Evolutionary conservation across 2,797 vertebrate genomes (phyloP).

Genomic region (Notoglanidium macrostoma): DNA sequence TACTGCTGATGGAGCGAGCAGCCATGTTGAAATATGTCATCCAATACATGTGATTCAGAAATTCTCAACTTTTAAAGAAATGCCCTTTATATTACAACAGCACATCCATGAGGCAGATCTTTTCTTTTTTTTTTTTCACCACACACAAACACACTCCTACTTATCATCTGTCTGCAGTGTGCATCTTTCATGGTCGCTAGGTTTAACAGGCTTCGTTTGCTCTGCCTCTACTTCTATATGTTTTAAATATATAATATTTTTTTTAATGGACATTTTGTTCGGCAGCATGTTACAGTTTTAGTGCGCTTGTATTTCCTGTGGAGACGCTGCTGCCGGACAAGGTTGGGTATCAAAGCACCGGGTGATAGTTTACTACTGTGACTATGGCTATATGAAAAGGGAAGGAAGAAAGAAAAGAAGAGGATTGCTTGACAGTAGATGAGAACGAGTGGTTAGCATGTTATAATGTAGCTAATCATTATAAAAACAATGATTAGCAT

Average conservation of each 20-base stretch:
- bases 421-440: not conserved
- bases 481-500: not conserved
- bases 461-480: not conserved
- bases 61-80: not conserved
- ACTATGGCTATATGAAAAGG: not conserved
- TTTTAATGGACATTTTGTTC: not conserved
- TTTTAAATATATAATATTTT: not conserved
- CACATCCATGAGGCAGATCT: not conserved
- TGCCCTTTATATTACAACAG: not conserved
- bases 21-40: not conserved
- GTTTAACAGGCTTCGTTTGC: not conserved
- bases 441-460: not conserved
- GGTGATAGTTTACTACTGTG: not conserved
- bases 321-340: not conserved
- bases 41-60: not conserved
- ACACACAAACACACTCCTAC: not conserved
- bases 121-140: not conserved
- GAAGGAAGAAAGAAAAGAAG: not conserved
- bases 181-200: not conserved
- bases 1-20: not conserved
- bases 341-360: not conserved
- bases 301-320: not conserved
- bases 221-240: not conserved
- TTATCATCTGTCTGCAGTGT: slow-evolving; percentile 6
- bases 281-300: not conserved